These are phyloP conservation scores for Drosophila atripex DNA, from an alignment of 2,888 invertebrate genomes.

Conservation along the genomic window DNA sequence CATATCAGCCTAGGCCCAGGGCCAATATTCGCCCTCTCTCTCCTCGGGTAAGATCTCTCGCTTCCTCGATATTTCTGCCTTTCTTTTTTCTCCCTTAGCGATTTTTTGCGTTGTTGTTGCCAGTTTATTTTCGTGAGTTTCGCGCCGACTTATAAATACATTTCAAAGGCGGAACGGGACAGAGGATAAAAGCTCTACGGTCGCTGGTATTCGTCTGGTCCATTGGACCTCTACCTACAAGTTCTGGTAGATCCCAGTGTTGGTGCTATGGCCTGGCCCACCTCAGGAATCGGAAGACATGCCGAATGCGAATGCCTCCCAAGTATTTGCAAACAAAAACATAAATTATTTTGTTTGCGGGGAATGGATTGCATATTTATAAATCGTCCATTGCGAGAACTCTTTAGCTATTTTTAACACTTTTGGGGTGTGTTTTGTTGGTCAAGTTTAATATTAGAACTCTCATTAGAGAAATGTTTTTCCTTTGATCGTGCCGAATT, in stretches of 20 bases:
- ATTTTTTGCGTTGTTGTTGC: slow-evolving; percentile 21
- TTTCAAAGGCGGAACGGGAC: slow-evolving; percentile 28
- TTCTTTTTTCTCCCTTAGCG: slow-evolving; percentile 63
- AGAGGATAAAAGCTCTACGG: slow-evolving; percentile 31
- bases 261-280: slow-evolving; percentile 41
- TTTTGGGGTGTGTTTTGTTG: slow-evolving; percentile 34
- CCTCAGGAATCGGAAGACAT: slow-evolving; percentile 60
- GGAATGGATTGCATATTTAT: slow-evolving; percentile 61
- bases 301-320: slow-evolving; percentile 58
- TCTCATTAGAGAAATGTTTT: background rate
- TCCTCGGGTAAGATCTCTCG: slow-evolving; percentile 34
- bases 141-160: slow-evolving; percentile 67
- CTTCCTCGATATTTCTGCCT: slow-evolving; percentile 30
- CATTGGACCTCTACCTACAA: slow-evolving; percentile 25
- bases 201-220: slow-evolving; percentile 32
- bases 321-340: slow-evolving; percentile 80
- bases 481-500: background rate
- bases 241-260: background rate
- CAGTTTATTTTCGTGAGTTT: slow-evolving; percentile 50
- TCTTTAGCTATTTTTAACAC: slow-evolving; percentile 32
- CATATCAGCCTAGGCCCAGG: slow-evolving; percentile 28
- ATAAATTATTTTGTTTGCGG: slow-evolving; percentile 67
- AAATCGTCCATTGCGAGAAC: slow-evolving; percentile 41
- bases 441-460: slow-evolving; percentile 43
- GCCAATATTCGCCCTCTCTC: slow-evolving; percentile 18